phyloP scores from a whole-genome alignment of 2,797 vertebrate species.

The Hippocampus kuda region DNA sequence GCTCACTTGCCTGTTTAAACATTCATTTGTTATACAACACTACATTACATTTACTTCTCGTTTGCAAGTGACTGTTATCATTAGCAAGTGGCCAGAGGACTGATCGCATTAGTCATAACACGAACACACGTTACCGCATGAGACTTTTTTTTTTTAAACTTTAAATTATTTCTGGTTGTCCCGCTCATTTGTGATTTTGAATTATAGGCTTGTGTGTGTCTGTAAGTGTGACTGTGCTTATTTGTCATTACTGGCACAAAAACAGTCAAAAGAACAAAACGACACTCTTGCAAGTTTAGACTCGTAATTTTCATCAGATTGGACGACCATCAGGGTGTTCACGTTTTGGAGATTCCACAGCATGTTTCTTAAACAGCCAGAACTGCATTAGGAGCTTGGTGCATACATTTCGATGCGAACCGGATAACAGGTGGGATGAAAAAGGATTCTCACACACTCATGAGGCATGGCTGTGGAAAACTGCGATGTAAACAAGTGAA shows the following conservation, averaged over 20 bases:
- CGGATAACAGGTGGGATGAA: constrained; percentile 33
- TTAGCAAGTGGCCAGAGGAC: background rate
- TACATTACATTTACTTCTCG: background rate
- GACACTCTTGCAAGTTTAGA: background rate
- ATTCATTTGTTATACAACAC: constrained; percentile 1
- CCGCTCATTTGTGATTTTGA: background rate
- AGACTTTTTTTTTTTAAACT: background rate
- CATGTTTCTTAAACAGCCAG: background rate
- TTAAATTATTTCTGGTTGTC: background rate
- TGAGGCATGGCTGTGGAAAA: constrained; percentile 14
- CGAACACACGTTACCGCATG: background rate
- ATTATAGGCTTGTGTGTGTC: background rate
- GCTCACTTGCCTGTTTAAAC: background rate
- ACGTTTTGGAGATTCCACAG: background rate
- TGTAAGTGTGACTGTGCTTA: background rate
- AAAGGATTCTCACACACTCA: constrained; percentile 16
- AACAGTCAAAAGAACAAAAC: too few relatives aligned
- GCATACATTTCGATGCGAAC: constrained; percentile 8
- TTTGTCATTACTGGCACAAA: too few relatives aligned
- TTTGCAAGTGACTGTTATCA: constrained; percentile 3
- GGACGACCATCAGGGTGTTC: background rate
- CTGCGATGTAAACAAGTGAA: constrained; percentile 19
- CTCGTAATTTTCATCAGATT: background rate
- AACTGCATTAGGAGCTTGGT: constrained; percentile 2
- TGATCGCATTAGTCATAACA: background rate